Percentiles rank a stretch among this genome's conserved stretches.
These are phyloP conservation scores for Ataeniobius toweri DNA, from an alignment of 2,797 vertebrate genomes.

Conservation along the genomic window DNA sequence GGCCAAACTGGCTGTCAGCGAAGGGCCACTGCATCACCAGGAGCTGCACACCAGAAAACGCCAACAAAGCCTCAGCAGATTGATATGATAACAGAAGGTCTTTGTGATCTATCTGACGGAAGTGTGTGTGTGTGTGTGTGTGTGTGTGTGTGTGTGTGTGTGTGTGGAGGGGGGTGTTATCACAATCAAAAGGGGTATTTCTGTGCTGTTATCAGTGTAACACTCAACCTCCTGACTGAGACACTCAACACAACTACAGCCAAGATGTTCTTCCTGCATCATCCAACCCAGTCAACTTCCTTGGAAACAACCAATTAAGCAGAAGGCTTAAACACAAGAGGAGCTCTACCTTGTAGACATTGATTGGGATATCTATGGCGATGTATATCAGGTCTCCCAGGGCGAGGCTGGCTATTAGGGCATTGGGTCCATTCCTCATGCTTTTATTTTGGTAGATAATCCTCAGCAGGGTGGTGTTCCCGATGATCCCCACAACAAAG, in stretches of 20 bases:
- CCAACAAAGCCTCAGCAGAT: background rate
- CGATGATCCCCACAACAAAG: constrained; percentile 91
- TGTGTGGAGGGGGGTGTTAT: constrained; percentile 14
- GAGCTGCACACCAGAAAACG: constrained; percentile 77
- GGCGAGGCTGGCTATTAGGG: constrained; percentile 93
- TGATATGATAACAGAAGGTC: background rate
- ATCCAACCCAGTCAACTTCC: background rate
- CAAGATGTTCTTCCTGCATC: background rate
- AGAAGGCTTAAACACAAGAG: background rate
- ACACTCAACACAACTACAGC: constrained; percentile 19
- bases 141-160: no score
- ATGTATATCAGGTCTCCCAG: constrained; percentile 96
- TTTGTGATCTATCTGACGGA: background rate
- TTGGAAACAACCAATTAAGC: background rate
- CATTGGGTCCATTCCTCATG: constrained; percentile 96
- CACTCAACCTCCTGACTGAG: constrained; percentile 47
- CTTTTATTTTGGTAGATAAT: constrained; percentile 95
- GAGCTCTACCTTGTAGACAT: constrained; percentile 87
- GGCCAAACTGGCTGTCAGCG: constrained; percentile 81
- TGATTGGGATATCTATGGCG: constrained; percentile 91
- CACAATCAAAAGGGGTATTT: constrained; percentile 45
- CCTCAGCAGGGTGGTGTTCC: constrained; percentile 91
- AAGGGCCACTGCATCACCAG: constrained; percentile 89
- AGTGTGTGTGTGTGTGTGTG: background rate
- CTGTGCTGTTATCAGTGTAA: constrained; percentile 46